These are phyloP conservation scores for Drosophila leontia DNA, from an alignment of 1,140 invertebrate genomes.

Conservation along the genomic window DNA sequence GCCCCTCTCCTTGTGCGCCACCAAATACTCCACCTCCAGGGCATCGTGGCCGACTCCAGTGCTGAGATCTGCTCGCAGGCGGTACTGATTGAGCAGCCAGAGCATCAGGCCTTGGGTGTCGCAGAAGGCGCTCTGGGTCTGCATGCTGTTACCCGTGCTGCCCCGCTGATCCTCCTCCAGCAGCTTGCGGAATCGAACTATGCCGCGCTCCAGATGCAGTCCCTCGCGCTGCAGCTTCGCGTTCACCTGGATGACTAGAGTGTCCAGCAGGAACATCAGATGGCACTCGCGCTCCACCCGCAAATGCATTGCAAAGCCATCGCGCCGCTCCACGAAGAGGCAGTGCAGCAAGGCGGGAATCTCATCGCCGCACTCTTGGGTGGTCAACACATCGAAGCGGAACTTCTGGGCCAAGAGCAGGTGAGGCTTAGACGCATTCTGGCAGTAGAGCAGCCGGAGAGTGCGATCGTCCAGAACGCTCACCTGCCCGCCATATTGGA, in stretches of 20 bases:
- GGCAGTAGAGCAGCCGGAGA: conserved; percentile 38
- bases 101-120: conserved; percentile 28
- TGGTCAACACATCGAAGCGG: conserved; percentile 37
- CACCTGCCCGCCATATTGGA: conserved; percentile 48
- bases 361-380: conserved; percentile 18
- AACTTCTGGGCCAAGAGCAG: conserved; percentile 49
- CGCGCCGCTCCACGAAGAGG: conserved; percentile 34
- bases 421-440: conserved; percentile 36
- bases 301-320: conserved; percentile 41
- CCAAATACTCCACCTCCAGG: conserved; percentile 43
- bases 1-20: conserved; percentile 8
- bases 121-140: conserved; percentile 29
- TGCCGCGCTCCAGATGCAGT: conserved; percentile 25
- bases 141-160: neutral
- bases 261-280: conserved; percentile 52
- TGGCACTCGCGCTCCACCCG: conserved; percentile 28
- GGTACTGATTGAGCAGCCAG: conserved; percentile 53
- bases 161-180: conserved; percentile 17
- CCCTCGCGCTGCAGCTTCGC: conserved; percentile 26
- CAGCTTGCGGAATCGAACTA: conserved; percentile 36
- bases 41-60: conserved; percentile 41
- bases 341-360: conserved; percentile 25
- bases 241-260: conserved; percentile 37
- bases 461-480: conserved; percentile 42
- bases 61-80: conserved; percentile 23